phyloP scores from a whole-genome alignment of 1,140 invertebrate genomes.

The Euschistus heros region DNA sequence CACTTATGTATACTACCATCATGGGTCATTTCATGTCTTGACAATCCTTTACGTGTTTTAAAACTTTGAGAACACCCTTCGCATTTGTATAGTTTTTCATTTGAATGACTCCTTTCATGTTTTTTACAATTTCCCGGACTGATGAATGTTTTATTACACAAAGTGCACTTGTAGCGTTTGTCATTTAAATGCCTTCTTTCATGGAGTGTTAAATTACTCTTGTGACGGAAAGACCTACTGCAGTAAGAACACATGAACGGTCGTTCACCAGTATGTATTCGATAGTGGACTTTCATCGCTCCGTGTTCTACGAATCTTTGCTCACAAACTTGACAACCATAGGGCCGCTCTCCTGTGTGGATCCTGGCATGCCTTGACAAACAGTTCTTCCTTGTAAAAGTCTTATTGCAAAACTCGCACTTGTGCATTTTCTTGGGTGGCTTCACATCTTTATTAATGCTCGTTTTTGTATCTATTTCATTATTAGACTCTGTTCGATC shows the following conservation, averaged over 20 bases:
- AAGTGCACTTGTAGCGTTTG: conserved; percentile 36
- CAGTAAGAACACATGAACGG: conserved; percentile 41
- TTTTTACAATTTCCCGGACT: too few relatives aligned
- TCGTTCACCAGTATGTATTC: conserved; percentile 35
- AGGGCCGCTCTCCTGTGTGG: conserved; percentile 37
- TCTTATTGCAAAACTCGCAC: conserved; percentile 33
- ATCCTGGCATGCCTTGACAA: conserved; percentile 40
- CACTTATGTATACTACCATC: too few relatives aligned
- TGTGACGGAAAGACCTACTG: conserved; percentile 40
- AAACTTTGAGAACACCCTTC: too few relatives aligned
- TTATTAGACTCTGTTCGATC: too few relatives aligned
- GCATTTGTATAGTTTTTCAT: too few relatives aligned
- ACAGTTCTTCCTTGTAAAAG: conserved; percentile 33
- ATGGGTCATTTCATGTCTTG: too few relatives aligned
- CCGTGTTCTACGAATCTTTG: conserved; percentile 28
- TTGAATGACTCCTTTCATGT: too few relatives aligned
- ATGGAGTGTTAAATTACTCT: conserved; percentile 41
- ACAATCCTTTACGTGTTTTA: too few relatives aligned
- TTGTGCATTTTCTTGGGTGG: conserved; percentile 27
- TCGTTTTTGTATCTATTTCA: too few relatives aligned
- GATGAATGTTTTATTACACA: conserved; percentile 37
- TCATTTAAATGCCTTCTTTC: conserved; percentile 36
- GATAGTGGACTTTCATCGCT: conserved; percentile 24
- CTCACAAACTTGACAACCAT: conserved; percentile 27
- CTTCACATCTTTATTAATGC: too few relatives aligned